Conservation (phyloP, 2,113 vertebrate species). For the Rousettus leschenaultii region DNA sequence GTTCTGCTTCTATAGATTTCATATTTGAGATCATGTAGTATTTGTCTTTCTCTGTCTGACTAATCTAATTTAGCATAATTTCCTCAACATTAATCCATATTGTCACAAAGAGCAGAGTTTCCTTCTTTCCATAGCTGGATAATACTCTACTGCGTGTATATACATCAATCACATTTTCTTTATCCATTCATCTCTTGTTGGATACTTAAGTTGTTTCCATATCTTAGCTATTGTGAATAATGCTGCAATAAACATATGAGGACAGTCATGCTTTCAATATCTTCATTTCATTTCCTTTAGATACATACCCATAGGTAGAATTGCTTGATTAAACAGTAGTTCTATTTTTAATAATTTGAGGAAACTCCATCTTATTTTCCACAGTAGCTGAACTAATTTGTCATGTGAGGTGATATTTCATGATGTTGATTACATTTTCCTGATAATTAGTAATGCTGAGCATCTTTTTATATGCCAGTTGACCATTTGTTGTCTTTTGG, state of each 20-base stretch:
- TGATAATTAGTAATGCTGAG: not conserved
- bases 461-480: not conserved
- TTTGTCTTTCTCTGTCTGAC: not conserved
- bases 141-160: not conserved
- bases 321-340: not conserved
- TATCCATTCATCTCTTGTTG: not conserved
- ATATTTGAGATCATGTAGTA: not conserved
- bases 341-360: not conserved
- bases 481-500: no score
- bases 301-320: not conserved
- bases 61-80: not conserved
- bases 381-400: not conserved
- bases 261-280: not conserved
- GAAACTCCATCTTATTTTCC: not conserved
- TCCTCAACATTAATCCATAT: not conserved
- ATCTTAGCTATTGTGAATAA: not conserved
- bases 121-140: not conserved
- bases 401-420: not conserved
- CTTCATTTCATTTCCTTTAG: not conserved
- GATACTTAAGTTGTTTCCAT: not conserved
- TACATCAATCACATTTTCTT: not conserved
- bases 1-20: not conserved
- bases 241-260: not conserved
- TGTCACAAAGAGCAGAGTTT: not conserved
- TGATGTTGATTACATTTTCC: not conserved